These are phyloP conservation scores for Ophiodon elongatus DNA, from an alignment of 2,113 vertebrate genomes.

Conservation along the genomic window DNA sequence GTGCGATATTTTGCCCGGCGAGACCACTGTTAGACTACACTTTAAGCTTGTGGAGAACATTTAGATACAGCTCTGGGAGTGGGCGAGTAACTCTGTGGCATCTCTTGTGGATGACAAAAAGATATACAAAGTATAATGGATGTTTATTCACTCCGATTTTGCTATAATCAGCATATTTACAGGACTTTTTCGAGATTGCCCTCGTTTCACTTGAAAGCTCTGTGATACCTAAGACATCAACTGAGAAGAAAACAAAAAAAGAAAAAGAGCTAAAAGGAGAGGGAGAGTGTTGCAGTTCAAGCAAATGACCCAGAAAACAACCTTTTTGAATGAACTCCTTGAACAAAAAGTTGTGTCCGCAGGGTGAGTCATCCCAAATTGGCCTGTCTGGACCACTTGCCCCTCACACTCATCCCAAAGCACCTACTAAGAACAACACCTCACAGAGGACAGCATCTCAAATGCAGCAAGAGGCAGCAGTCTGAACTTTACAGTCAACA, in stretches of 20 bases:
- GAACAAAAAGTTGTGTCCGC: conserved; percentile 58
- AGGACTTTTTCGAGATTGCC: conserved; percentile 25
- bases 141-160: conserved; percentile 20
- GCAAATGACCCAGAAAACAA: conserved; percentile 67
- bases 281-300: conserved; percentile 47
- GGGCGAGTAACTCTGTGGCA: not conserved
- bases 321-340: conserved; percentile 51
- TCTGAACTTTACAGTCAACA: conserved; percentile 45
- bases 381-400: conserved; percentile 59
- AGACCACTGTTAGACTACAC: conserved; percentile 18
- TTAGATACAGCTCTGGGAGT: conserved; percentile 18
- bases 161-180: conserved; percentile 7
- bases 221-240: conserved; percentile 48
- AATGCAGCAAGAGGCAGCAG: conserved; percentile 41
- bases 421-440: conserved; percentile 50
- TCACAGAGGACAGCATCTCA: conserved; percentile 47
- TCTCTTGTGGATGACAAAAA: not conserved
- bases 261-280: conserved; percentile 14
- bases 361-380: conserved; percentile 51
- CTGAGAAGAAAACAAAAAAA: not conserved
- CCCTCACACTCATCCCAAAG: conserved; percentile 49
- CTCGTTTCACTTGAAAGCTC: conserved; percentile 36
- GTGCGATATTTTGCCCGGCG: conserved; percentile 7
- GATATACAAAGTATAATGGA: conserved; percentile 16
- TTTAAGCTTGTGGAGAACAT: conserved; percentile 9